Base-by-base conservation (phyloP, 1,140 invertebrate species). In the Zophobas morio region DNA sequence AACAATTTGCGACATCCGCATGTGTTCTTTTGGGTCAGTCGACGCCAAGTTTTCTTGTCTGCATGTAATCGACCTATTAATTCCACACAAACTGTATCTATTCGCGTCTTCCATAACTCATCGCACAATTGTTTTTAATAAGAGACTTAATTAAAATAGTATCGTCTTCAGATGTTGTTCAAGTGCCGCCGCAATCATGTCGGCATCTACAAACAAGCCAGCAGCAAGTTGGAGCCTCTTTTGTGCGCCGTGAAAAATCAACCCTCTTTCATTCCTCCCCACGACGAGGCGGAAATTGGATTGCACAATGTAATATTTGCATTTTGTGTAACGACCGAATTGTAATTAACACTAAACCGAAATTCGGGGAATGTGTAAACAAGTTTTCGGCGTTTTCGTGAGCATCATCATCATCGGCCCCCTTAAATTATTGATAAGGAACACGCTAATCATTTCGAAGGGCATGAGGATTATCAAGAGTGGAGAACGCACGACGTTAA, bases 91-190 rank as follows among this genome's bases (percentile, higher is more conserved):
- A 47, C 8, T 40, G 37, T 8, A 6, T 73, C 49, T 73, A 72
- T 73, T 73, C 56, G 49, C 71, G 34, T 20, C 54, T 6, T 6
- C 33, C 6, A 73, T 73, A 73, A 73, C 39, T 73, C 71, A 73
- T 73, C 71, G 71, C 54, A 40, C 63, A 73, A 73, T 73, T 73
- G 71, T 73, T 73, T 70, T 47, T 47, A 54, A 73, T 56, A 73
- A 56, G 71, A 39, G 46, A 49, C 49, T 73, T 73, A 73, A 73
- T 73, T 73, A 73, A 73, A 73, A 73, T 39, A 54, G 71, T 72
- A 72, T n/a, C 63, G 40, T 34, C 49, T 47, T 36, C 20, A 46
- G 40, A 47, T 70, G 63, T 42, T 32, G 70, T 72, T 47, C 33
- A 32, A 72, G 6, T 51, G 70, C 6, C 32, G 35, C 53, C 37